Conservation (phyloP, 2,797 vertebrate species). For the Cichlasoma orientale region DNA sequence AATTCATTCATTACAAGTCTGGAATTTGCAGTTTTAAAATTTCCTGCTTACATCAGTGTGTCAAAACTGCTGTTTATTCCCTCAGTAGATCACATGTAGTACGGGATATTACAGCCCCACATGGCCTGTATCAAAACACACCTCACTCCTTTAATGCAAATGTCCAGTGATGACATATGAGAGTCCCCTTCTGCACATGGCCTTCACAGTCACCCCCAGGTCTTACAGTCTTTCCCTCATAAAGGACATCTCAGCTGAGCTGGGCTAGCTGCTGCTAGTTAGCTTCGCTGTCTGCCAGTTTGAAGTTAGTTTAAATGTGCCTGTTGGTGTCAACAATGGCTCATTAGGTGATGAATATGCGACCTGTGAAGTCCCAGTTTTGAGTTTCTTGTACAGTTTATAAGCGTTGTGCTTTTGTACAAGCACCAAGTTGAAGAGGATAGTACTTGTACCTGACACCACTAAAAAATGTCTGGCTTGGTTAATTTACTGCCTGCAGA, state of each 20-base stretch:
- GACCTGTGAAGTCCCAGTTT: rapidly evolving
- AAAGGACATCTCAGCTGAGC: not conserved
- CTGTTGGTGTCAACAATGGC: not conserved
- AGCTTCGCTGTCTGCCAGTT: not conserved
- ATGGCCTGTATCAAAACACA: not conserved
- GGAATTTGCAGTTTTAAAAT: not conserved
- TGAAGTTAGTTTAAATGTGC: not conserved
- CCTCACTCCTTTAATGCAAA: not conserved
- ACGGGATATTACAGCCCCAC: too few species aligned
- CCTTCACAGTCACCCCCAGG: not conserved
- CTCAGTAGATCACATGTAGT: not conserved
- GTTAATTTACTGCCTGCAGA: not conserved
- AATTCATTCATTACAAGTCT: not conserved
- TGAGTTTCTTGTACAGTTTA: not conserved
- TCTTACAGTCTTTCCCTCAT: not conserved
- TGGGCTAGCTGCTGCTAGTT: not conserved
- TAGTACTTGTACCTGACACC: not conserved
- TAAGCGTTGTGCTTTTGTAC: not conserved
- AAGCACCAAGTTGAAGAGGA: not conserved
- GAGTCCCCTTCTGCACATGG: not conserved
- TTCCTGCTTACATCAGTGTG: not conserved
- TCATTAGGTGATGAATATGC: not conserved
- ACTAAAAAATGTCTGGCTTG: not conserved
- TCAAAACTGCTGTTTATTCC: not conserved
- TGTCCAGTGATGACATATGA: not conserved